Evolutionary conservation across 2,797 vertebrate genomes (phyloP), one percentile per base, ranked within the genome.

Genomic region (Telmatherina bonti): DNA sequence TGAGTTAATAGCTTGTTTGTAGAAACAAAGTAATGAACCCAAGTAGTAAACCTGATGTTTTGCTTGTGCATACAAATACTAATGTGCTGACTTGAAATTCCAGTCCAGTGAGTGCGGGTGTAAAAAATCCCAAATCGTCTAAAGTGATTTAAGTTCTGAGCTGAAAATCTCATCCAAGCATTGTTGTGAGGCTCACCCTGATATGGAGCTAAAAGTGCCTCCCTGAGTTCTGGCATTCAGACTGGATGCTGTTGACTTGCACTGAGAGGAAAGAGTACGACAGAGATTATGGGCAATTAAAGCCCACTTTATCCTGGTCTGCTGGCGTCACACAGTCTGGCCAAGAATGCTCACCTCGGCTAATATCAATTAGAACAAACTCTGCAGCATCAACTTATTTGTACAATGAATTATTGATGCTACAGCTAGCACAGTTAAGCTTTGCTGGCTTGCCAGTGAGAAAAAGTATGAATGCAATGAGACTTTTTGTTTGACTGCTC

Each of bases 351-450:
- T 92, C 90, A 89, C 90, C 87, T 89, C 88, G 78, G 78, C 89
- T 92, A 90, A 93, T 91, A 88, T 91, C 91, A 90, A 91, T 89
- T 90, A 85, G 88, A 90, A 87, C 86, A 83, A 91, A 87, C 85
- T 90, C 86, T 84, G 88, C 82, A 87, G 78, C 84, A 89, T 88
- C 82, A 83, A 88, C 88, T 93, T 90, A 89, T 93, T 88, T 74
- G 85, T 72, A 86, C 84, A 73, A 82, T 93, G 87, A 90, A 93
- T 93, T 93, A 93, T 93, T 93, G 89, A 93, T 92, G 89, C 73
- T 72, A 84, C 71, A 84, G 80, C 85, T 74, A 84, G 79, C 88
- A 86, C 73, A 74, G 75, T 69, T 85, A 35, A 57, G 70, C 78
- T 89, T 71, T 77, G 78, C 62, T 56, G 72, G 71, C 59, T 41